Evolutionary conservation across 2,888 invertebrate species (phyloP).

Genomic region (Clitarchus hookeri): DNA sequence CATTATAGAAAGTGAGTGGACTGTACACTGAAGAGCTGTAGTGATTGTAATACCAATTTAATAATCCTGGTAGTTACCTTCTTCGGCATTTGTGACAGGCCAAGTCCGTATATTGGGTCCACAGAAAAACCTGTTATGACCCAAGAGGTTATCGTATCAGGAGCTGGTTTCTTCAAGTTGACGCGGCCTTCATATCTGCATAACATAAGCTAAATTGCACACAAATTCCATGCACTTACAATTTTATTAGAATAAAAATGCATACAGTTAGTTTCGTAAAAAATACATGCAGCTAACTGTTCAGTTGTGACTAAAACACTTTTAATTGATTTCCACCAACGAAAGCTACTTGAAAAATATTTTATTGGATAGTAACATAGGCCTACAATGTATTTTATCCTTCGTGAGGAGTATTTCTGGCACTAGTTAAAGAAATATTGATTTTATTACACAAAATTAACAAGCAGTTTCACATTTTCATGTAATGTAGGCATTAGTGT

Average conservation of each 20-base stretch:
- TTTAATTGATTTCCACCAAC: too few species aligned
- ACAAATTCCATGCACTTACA: not conserved
- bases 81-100: constrained; percentile 68
- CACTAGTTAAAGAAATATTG: too few species aligned
- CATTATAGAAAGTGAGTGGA: constrained; percentile 35
- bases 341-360: too few species aligned
- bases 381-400: too few species aligned
- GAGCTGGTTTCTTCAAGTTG: constrained; percentile 65
- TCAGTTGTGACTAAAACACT: too few species aligned
- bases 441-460: too few species aligned
- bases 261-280: too few species aligned
- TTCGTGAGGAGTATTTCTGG: too few species aligned
- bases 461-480: too few species aligned
- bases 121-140: constrained; percentile 81
- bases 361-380: too few species aligned
- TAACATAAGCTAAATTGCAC: not conserved
- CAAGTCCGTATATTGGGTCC: constrained; percentile 75
- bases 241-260: not conserved
- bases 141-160: constrained; percentile 85
- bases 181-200: constrained; percentile 44
- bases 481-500: too few species aligned
- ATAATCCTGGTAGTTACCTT: constrained; percentile 54
- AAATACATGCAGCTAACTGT: too few species aligned
- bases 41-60: not conserved
- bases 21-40: constrained; percentile 17